Conservation (phyloP, 2,797 vertebrate species). For the Spinus pinus region DNA sequence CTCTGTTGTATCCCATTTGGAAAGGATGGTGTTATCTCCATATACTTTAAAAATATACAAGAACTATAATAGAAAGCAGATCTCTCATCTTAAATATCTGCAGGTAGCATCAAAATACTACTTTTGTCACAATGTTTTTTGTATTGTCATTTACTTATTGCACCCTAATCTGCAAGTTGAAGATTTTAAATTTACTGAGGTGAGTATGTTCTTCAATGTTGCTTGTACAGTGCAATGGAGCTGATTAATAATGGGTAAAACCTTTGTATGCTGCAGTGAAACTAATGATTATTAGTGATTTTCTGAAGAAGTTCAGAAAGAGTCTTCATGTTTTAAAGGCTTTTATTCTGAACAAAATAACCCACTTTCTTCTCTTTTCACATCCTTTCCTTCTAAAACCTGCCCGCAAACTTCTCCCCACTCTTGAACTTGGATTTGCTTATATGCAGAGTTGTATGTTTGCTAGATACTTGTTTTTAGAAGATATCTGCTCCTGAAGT, state of each 20-base stretch:
- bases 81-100: background rate
- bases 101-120: background rate
- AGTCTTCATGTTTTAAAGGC: background rate
- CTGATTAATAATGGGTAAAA: background rate
- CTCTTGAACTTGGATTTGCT: background rate
- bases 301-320: background rate
- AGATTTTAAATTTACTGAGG: background rate
- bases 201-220: background rate
- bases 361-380: background rate
- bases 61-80: background rate
- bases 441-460: background rate
- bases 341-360: background rate
- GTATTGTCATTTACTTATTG: background rate
- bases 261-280: background rate
- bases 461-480: background rate
- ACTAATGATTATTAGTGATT: background rate
- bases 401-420: rapidly evolving
- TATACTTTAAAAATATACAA: background rate
- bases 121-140: background rate
- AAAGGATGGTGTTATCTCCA: background rate
- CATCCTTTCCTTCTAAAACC: background rate
- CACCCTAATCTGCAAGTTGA: background rate
- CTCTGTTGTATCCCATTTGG: background rate
- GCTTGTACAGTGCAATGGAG: background rate
- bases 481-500: background rate